These are phyloP conservation scores for Holocentrus rufus DNA, from an alignment of 2,797 vertebrate species.

Conservation along the genomic window DNA sequence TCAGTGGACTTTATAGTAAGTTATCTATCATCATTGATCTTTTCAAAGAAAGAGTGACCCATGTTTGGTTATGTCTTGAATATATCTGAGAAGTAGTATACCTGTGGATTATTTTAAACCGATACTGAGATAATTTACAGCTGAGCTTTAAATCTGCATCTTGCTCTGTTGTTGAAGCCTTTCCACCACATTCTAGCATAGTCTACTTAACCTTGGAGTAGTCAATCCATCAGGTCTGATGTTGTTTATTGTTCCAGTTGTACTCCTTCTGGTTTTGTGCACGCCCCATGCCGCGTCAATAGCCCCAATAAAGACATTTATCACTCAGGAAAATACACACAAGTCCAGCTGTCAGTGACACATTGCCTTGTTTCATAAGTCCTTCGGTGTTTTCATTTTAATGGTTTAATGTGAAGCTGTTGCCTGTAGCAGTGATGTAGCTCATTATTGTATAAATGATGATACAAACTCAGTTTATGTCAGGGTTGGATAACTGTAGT, in stretches of 20 bases:
- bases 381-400: neutral
- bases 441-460: neutral
- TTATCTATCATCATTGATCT: no score
- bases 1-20: no score
- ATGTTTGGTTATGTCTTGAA: neutral
- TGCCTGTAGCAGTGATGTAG: no score
- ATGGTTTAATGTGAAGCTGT: no score
- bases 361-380: neutral
- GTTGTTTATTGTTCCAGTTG: slow-evolving; percentile 49
- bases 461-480: neutral
- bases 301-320: slow-evolving; percentile 40
- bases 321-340: slow-evolving; percentile 20
- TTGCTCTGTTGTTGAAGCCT: slow-evolving; percentile 4
- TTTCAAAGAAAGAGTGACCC: no score
- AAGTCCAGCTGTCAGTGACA: neutral
- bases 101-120: neutral
- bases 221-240: slow-evolving; percentile 42
- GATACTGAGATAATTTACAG: slow-evolving; percentile 13
- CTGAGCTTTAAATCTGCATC: slow-evolving; percentile 11
- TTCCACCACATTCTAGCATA: slow-evolving; percentile 18
- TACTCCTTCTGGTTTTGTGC: slow-evolving; percentile 49
- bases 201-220: slow-evolving; percentile 43
- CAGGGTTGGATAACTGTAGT: neutral
- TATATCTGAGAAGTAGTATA: neutral
- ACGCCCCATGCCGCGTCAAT: slow-evolving; percentile 15